phyloP scores from a whole-genome alignment of 2,888 invertebrate genomes.

The Octonoba sinensis region DNA sequence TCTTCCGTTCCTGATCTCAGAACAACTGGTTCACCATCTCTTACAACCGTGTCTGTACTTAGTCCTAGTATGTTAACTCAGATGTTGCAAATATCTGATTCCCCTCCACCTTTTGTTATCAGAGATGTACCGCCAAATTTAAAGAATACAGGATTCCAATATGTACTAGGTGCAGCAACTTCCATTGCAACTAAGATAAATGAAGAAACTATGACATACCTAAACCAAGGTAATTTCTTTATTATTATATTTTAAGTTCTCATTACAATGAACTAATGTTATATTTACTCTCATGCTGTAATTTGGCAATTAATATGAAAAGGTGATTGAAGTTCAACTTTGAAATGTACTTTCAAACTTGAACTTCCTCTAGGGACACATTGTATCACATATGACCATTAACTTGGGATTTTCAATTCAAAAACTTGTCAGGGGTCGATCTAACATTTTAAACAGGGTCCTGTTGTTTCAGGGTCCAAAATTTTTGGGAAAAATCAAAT shows the following conservation, averaged over 20 bases:
- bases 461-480: too few relatives aligned
- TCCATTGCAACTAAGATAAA: slow-evolving; percentile 96
- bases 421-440: too few relatives aligned
- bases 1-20: slow-evolving; percentile 66
- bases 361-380: too few relatives aligned
- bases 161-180: slow-evolving; percentile 95
- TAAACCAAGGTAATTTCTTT: slow-evolving; percentile 81
- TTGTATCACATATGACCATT: too few relatives aligned
- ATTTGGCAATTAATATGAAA: too few relatives aligned
- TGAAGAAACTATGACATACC: slow-evolving; percentile 94
- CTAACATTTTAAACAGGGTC: too few relatives aligned
- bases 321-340: too few relatives aligned
- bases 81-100: slow-evolving; percentile 56
- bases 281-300: too few relatives aligned
- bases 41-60: slow-evolving; percentile 33
- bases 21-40: slow-evolving; percentile 49
- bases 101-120: slow-evolving; percentile 43
- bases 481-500: not conserved
- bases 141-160: slow-evolving; percentile 79
- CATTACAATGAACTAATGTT: too few relatives aligned
- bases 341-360: too few relatives aligned
- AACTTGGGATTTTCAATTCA: too few relatives aligned
- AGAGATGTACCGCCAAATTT: slow-evolving; percentile 37
- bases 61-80: slow-evolving; percentile 60
- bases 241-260: too few relatives aligned